Evolutionary conservation across 2,888 invertebrate species (phyloP).

Genomic region (Ctena decussata): DNA sequence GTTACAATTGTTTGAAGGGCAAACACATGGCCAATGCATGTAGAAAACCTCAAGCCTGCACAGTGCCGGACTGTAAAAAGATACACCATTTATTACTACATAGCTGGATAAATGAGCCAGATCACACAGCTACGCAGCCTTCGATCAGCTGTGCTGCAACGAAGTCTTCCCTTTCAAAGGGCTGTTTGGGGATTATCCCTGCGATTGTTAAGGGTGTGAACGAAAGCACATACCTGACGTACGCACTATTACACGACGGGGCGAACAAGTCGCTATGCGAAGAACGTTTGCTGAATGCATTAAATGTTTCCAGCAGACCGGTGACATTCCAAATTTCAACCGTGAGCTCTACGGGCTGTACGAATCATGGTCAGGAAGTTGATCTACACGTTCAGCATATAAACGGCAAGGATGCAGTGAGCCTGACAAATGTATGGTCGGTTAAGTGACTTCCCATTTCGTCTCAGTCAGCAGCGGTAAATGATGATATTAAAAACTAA

Average conservation of each 20-base stretch:
- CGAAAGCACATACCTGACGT: not conserved
- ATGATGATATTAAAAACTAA: not conserved
- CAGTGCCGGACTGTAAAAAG: slow-evolving; percentile 22
- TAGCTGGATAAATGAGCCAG: slow-evolving; percentile 10
- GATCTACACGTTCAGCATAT: not conserved
- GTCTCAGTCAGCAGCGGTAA: slow-evolving; percentile 8
- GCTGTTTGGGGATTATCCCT: slow-evolving; percentile 19
- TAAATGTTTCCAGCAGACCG: slow-evolving; percentile 9
- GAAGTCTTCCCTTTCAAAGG: not conserved
- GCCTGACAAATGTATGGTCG: slow-evolving; percentile 13
- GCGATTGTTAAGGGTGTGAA: slow-evolving; percentile 5
- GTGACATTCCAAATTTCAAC: slow-evolving; percentile 17
- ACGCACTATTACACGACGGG: slow-evolving; percentile 29
- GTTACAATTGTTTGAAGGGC: slow-evolving; percentile 42
- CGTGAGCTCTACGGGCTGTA: not conserved
- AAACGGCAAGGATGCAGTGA: not conserved
- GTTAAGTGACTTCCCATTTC: slow-evolving; percentile 28
- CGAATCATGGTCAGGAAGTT: not conserved
- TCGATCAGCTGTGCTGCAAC: slow-evolving; percentile 7
- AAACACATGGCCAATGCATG: slow-evolving; percentile 42
- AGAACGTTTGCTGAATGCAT: slow-evolving; percentile 1
- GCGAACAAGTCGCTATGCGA: slow-evolving; percentile 17
- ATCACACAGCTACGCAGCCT: not conserved
- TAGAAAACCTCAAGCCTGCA: slow-evolving; percentile 19
- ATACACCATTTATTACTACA: slow-evolving; percentile 37